Evolutionary conservation across 1,140 invertebrate species (phyloP).

Genomic region (Adoxophyes honmai): DNA sequence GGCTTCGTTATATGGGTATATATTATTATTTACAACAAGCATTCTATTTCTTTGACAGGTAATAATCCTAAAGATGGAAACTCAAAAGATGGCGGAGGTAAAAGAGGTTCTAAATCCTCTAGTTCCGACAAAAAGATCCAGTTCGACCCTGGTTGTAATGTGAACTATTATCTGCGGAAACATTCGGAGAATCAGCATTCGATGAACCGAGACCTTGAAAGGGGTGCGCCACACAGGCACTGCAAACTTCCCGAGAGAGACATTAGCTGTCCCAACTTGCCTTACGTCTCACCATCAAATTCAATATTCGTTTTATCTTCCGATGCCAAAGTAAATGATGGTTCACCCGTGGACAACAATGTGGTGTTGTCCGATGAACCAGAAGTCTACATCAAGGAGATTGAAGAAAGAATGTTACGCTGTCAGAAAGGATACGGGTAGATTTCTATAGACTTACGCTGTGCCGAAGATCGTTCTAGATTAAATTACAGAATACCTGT

Average conservation of each 20-base stretch:
- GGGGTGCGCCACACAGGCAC: neutral
- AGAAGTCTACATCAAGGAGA: conserved; percentile 1
- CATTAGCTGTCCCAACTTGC: too few species aligned
- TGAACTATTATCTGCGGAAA: conserved; percentile 1
- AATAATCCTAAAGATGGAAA: conserved; percentile 6
- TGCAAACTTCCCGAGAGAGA: neutral
- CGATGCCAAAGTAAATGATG: too few species aligned
- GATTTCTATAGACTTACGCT: neutral
- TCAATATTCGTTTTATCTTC: neutral
- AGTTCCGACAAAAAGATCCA: conserved; percentile 5
- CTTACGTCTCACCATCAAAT: too few species aligned
- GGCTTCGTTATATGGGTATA: too few species aligned
- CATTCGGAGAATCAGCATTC: neutral
- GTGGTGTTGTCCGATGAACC: neutral
- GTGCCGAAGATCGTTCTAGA: too few species aligned
- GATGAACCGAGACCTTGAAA: neutral
- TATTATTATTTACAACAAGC: too few species aligned
- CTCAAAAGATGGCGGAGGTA: neutral
- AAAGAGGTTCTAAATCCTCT: neutral
- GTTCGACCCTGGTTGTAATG: neutral
- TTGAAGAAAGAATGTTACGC: neutral
- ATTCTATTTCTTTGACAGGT: conserved; percentile 10
- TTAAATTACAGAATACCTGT: too few species aligned
- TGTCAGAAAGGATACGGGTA: neutral
- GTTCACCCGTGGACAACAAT: neutral